phyloP scores from a whole-genome alignment of 2,113 vertebrate species.

The Dendrocopos noguchii region DNA sequence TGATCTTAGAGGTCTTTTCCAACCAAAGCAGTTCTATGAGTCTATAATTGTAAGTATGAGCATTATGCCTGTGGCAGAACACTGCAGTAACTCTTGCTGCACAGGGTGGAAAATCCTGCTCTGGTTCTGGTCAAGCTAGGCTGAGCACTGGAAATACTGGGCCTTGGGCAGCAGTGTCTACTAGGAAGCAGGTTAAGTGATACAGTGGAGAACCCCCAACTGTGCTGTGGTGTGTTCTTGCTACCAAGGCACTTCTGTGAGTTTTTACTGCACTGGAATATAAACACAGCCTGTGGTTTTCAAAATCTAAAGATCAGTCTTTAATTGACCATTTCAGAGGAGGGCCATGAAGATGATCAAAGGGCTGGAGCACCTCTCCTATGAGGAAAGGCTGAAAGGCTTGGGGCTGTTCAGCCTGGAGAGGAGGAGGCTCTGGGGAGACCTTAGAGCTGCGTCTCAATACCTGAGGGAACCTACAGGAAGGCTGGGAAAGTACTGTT shows the following conservation, averaged over 20 bases:
- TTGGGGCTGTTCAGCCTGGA: too few species aligned
- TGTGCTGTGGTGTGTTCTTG: neutral
- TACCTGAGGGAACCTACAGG: too few species aligned
- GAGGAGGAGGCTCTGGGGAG: too few species aligned
- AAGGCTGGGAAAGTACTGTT: too few species aligned
- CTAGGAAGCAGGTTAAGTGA: neutral
- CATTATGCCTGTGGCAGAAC: rapidly evolving
- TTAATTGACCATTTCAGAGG: neutral
- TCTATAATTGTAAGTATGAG: neutral
- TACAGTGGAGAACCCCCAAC: neutral
- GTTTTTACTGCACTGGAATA: neutral
- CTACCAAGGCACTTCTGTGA: neutral
- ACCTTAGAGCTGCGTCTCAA: too few species aligned
- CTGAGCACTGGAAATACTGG: neutral
- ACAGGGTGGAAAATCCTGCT: neutral
- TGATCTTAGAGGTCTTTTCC: too few species aligned
- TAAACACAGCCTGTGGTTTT: neutral
- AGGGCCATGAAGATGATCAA: too few species aligned
- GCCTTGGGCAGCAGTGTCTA: neutral
- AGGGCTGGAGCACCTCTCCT: too few species aligned
- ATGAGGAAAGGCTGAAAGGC: too few species aligned
- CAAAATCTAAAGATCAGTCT: neutral
- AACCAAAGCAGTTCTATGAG: too few species aligned
- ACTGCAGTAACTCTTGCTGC: neutral
- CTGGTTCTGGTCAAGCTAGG: neutral